phyloP scores from a whole-genome alignment of 2,888 invertebrate species.

The Lottia gigantea region DNA sequence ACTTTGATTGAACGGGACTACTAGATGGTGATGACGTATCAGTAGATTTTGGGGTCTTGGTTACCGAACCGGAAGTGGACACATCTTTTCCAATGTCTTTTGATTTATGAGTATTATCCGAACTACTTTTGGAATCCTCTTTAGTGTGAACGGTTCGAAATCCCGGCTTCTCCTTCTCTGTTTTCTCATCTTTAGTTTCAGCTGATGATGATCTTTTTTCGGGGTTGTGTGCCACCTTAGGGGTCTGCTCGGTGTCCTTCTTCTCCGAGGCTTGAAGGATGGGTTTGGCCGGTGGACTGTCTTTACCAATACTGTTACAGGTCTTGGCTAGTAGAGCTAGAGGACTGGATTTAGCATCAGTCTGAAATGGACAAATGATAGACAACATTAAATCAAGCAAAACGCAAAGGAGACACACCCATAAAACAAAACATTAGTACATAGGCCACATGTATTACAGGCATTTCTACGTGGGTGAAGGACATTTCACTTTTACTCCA shows the following conservation, averaged over 20 bases:
- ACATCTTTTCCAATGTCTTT: not conserved
- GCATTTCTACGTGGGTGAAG: no score
- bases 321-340: constrained; percentile 94
- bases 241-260: constrained; percentile 38
- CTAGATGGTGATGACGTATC: not conserved
- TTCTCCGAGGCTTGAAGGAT: constrained; percentile 70
- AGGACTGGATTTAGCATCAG: constrained; percentile 97
- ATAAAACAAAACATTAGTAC: no score
- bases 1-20: not conserved
- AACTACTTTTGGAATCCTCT: constrained; percentile 35
- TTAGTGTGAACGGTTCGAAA: constrained; percentile 59
- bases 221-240: constrained; percentile 29
- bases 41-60: not conserved
- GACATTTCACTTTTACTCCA: no score
- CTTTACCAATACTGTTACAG: constrained; percentile 93
- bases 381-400: not conserved
- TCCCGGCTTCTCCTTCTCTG: constrained; percentile 38
- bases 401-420: no score
- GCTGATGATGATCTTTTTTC: constrained; percentile 33
- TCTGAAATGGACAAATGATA: constrained; percentile 74
- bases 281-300: constrained; percentile 76
- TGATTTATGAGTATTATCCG: not conserved
- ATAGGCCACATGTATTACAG: no score
- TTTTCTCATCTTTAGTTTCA: not conserved
- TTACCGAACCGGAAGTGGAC: not conserved